Evolutionary conservation across 2,797 vertebrate genomes (phyloP).

Genomic region (Falco columbarius): DNA sequence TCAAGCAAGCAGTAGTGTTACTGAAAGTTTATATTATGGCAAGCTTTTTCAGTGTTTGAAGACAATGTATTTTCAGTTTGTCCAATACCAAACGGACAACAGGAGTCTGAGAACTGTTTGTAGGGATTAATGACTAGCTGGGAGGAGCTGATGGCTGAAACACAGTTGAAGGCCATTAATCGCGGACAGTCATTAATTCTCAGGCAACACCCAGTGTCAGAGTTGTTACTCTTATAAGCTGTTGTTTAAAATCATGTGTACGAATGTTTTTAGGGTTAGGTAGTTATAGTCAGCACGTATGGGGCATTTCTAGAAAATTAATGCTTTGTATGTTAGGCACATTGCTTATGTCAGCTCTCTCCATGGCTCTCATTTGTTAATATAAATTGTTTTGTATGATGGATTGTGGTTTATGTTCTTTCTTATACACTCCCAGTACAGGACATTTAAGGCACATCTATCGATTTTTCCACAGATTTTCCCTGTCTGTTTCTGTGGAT

Average conservation of each 20-base stretch:
- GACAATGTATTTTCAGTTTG: background rate
- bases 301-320: conserved; percentile 39
- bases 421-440: background rate
- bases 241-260: conserved; percentile 27
- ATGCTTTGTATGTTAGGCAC: background rate
- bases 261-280: conserved; percentile 32
- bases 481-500: background rate
- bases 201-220: conserved; percentile 51
- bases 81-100: background rate
- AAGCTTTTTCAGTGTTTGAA: background rate
- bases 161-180: background rate
- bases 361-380: background rate
- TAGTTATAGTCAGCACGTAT: background rate
- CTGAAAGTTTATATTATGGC: background rate
- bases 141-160: conserved; percentile 34
- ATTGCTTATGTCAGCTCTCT: conserved; percentile 20
- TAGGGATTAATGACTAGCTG: conserved; percentile 39
- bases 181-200: conserved; percentile 43
- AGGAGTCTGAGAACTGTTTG: background rate
- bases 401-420: background rate
- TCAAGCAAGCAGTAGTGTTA: background rate
- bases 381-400: background rate
- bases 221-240: conserved; percentile 18
- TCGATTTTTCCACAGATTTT: conserved; percentile 27
- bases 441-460: conserved; percentile 34